Percentiles rank a stretch among this genome's conserved stretches.
Evolutionary conservation across 2,113 vertebrate species (phyloP).

Genomic region (Ardeotis arabs): DNA sequence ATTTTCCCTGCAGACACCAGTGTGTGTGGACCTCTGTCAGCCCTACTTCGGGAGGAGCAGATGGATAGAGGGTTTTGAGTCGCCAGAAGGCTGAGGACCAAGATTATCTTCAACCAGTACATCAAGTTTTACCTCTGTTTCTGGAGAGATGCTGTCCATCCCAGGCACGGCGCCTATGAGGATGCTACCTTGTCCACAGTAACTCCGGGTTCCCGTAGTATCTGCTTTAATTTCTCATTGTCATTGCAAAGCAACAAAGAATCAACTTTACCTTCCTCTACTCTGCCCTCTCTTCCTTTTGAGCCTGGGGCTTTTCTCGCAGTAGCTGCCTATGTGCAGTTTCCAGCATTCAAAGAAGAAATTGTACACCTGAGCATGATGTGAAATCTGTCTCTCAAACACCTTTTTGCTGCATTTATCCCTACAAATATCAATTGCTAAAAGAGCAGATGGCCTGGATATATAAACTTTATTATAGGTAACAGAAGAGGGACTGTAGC

Average conservation of each 20-base stretch:
- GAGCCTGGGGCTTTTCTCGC: background rate
- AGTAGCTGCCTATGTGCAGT: background rate
- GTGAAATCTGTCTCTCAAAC: background rate
- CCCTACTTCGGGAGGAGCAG: background rate
- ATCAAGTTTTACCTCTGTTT: background rate
- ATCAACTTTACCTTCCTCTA: background rate
- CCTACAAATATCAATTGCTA: background rate
- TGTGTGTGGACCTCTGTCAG: background rate
- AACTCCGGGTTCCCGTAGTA: background rate
- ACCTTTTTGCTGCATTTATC: background rate
- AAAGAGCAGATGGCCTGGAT: background rate
- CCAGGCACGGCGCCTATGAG: fast-evolving
- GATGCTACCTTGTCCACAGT: background rate
- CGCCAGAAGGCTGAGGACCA: background rate
- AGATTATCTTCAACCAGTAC: background rate
- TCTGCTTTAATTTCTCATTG: background rate
- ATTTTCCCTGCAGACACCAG: background rate
- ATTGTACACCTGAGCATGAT: background rate
- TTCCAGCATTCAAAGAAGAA: background rate
- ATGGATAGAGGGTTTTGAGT: background rate
- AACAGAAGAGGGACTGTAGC: background rate
- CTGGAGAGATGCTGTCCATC: background rate
- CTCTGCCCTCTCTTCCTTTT: background rate
- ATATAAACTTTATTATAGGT: background rate
- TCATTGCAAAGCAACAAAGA: background rate